These are phyloP conservation scores for Peromyscus polionotus DNA, from an alignment of 2,113 vertebrate genomes.

Conservation along the genomic window DNA sequence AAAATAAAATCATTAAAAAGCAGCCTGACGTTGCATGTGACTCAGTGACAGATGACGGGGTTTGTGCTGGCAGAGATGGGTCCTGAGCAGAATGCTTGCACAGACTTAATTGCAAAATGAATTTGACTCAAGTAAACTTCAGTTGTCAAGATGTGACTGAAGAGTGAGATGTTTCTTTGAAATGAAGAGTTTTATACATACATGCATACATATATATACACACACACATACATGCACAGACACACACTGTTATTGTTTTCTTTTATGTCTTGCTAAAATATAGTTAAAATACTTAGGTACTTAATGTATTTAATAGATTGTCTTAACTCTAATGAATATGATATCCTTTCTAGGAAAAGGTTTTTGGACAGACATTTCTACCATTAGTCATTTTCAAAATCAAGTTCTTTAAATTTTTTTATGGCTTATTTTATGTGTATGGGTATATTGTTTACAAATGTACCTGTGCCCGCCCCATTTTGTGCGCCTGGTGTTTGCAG, in stretches of 20 bases:
- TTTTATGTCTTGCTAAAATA: constrained; percentile 2
- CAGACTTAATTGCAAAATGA: constrained; percentile 68
- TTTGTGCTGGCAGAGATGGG: constrained; percentile 66
- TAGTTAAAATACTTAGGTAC: neutral
- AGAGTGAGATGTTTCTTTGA: constrained; percentile 51
- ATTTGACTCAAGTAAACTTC: constrained; percentile 17
- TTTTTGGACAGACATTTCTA: neutral
- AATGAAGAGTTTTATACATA: neutral
- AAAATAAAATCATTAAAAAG: constrained; percentile 78
- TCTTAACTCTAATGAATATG: constrained; percentile 40
- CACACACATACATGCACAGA: neutral
- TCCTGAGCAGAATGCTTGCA: constrained; percentile 70
- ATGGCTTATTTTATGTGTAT: neutral
- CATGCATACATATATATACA: neutral
- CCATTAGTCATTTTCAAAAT: constrained; percentile 5
- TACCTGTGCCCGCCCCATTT: neutral
- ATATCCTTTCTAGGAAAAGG: neutral
- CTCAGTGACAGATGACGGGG: constrained; percentile 68
- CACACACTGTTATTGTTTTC: constrained; percentile 25
- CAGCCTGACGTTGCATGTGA: constrained; percentile 73
- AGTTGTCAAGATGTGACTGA: constrained; percentile 29
- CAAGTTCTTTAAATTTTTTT: neutral
- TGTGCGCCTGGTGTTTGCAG: neutral
- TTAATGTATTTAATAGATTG: neutral
- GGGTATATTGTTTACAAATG: neutral